Conservation (phyloP, 1,140 invertebrate genomes). For the Trichomalopsis sarcophagae region DNA sequence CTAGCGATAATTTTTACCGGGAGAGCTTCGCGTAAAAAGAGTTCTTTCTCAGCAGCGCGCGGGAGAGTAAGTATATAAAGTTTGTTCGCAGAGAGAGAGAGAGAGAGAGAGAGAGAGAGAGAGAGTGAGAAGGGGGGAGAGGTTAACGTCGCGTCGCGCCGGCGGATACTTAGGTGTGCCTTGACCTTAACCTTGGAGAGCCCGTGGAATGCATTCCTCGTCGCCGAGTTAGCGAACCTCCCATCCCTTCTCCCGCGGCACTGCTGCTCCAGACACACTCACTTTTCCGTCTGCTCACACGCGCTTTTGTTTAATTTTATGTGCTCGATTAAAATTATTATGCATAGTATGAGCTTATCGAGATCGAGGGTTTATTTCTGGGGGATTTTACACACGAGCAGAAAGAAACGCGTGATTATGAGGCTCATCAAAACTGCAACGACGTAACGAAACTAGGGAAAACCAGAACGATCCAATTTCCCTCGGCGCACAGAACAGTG, state of each 20-base stretch:
- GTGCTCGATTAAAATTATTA: not conserved
- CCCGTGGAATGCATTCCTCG: conserved; percentile 63
- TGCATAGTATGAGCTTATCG: too few species aligned
- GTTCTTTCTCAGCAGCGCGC: not conserved
- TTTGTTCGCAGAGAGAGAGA: not conserved
- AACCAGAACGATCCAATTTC: not conserved
- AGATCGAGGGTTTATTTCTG: too few species aligned
- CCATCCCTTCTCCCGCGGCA: conserved; percentile 14
- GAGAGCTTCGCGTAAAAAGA: not conserved
- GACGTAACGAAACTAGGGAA: not conserved
- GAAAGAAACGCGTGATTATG: not conserved
- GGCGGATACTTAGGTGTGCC: conserved; percentile 65
- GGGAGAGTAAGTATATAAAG: too few species aligned
- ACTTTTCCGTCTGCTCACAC: not conserved
- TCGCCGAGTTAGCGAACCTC: conserved; percentile 44
- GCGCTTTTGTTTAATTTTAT: not conserved
- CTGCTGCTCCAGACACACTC: not conserved
- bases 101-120: too few species aligned
- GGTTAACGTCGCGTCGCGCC: conserved; percentile 33
- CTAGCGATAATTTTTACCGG: not conserved
- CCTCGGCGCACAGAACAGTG: not conserved
- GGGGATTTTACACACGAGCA: too few species aligned
- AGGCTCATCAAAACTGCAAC: too few species aligned
- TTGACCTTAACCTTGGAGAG: conserved; percentile 70
- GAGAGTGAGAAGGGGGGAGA: too few species aligned